Evolutionary conservation across 2,113 vertebrate species (phyloP), one percentile per base, ranked within the genome.

Genomic region (Noturus placidus): DNA sequence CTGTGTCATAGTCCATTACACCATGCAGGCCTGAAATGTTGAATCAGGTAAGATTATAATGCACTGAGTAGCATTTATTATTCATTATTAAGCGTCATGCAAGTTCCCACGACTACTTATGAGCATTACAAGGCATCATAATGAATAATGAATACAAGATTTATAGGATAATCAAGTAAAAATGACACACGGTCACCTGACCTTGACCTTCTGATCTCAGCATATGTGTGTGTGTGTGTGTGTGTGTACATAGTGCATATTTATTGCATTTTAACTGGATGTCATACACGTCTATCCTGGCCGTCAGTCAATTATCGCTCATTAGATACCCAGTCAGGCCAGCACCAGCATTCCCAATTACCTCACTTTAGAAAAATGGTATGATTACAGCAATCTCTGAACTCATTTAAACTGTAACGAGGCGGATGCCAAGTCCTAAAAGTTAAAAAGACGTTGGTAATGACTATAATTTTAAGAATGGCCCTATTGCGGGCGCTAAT

Each of bases 391-490:
- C 88, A 86, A 88, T 86, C 85, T 87, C 82, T 86, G 82, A 91
- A 87, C 81, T 91, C 57, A 57, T 85, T 35, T 87, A 76, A 88
- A 89, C 81, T 83, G 27, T 59, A 80, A 15, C 46, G 4, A 81
- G 38, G 59, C 57, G 59, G 63, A 80, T 67, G 72, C 82, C 89
- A 91, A 90, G 87, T 90, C 88, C 27, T 92, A 91, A 92, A 91
- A 88, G 85, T 83, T 89, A 38, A 91, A 89, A 91, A 87, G 89
- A 89, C 83, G 84, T 82, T 56, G 77, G 84, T 90, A 91, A 90
- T 90, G 56, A 86, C 88, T 88, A 82, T 90, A 85, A 91, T 92
- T 92, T 92, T 52, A 76, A 61, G 88, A 92, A 90, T 90, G 86
- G 86, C 90, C 79, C 85, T 69, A 72, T 90, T 90, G 88, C 13